Evolutionary conservation across 2,797 vertebrate species (phyloP).

Genomic region (Cephalopachus bancanus): DNA sequence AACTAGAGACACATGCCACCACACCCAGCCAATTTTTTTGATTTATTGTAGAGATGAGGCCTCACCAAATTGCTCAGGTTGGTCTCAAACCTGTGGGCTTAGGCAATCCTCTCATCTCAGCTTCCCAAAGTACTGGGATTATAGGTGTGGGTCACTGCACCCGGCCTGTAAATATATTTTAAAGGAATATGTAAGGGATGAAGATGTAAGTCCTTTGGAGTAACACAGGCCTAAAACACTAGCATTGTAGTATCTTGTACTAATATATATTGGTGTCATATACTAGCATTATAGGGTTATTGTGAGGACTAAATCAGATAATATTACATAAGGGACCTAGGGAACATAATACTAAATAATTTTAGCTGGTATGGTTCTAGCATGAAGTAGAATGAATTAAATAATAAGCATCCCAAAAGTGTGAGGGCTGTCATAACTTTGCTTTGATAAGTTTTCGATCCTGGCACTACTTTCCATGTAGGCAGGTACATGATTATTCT

Average conservation of each 20-base stretch:
- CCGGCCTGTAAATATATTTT: background rate
- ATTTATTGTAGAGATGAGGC: no score
- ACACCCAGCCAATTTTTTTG: no score
- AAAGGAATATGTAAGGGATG: background rate
- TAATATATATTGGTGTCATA: background rate
- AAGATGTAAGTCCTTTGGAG: slow-evolving; percentile 14
- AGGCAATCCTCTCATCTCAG: no score
- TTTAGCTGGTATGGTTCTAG: background rate
- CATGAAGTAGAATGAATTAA: slow-evolving; percentile 30
- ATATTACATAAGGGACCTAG: slow-evolving; percentile 23
- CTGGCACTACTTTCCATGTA: slow-evolving; percentile 12
- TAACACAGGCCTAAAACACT: background rate
- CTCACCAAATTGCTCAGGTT: no score
- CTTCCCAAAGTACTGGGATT: no score
- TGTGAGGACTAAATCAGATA: slow-evolving; percentile 37
- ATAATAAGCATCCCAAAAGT: slow-evolving; percentile 21
- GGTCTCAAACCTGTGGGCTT: no score
- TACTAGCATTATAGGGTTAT: background rate
- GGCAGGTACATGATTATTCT: slow-evolving; percentile 7
- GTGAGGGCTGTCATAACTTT: slow-evolving; percentile 10
- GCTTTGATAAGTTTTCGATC: slow-evolving; percentile 33
- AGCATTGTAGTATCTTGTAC: background rate
- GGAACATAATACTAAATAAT: background rate
- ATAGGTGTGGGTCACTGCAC: no score
- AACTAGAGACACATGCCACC: no score